These are phyloP conservation scores for Drosophila limbata DNA, from an alignment of 2,888 invertebrate species.

Conservation along the genomic window DNA sequence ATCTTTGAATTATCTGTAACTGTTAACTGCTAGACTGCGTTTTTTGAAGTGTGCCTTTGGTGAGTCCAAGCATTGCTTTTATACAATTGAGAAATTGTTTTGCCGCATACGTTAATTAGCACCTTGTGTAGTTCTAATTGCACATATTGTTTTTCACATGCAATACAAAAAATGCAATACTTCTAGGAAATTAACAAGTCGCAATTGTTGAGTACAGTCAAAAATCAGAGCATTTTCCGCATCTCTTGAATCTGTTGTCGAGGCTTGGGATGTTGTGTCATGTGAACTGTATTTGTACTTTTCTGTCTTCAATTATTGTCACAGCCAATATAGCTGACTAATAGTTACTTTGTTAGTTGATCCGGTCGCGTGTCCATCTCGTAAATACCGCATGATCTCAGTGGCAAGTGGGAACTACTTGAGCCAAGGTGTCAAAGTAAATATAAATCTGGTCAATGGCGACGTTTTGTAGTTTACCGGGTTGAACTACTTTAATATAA, in stretches of 20 bases:
- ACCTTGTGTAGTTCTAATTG: conserved; percentile 65
- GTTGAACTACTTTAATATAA: too few species aligned
- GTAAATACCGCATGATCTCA: conserved; percentile 65
- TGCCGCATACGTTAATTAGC: conserved; percentile 51
- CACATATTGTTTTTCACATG: conserved; percentile 59
- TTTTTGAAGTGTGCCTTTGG: conserved; percentile 47
- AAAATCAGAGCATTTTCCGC: conserved; percentile 49
- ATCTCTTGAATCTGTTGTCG: conserved; percentile 15
- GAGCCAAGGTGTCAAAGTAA: conserved; percentile 27
- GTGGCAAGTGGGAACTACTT: neutral
- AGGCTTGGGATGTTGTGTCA: conserved; percentile 47
- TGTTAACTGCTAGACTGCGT: conserved; percentile 32
- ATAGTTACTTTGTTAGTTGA: conserved; percentile 32
- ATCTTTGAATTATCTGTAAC: conserved; percentile 8
- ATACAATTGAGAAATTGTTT: conserved; percentile 54
- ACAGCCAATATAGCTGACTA: conserved; percentile 49
- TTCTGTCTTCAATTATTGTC: conserved; percentile 31
- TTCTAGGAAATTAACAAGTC: conserved; percentile 56
- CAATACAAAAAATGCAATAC: conserved; percentile 26
- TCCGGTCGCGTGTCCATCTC: conserved; percentile 64
- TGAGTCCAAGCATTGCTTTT: conserved; percentile 45
- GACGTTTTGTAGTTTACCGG: neutral
- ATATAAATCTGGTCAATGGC: conserved; percentile 6
- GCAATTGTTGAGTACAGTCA: conserved; percentile 23
- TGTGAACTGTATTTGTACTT: conserved; percentile 54